These are phyloP conservation scores for Nycticebus coucang DNA, from an alignment of 2,113 vertebrate species.

Conservation along the genomic window DNA sequence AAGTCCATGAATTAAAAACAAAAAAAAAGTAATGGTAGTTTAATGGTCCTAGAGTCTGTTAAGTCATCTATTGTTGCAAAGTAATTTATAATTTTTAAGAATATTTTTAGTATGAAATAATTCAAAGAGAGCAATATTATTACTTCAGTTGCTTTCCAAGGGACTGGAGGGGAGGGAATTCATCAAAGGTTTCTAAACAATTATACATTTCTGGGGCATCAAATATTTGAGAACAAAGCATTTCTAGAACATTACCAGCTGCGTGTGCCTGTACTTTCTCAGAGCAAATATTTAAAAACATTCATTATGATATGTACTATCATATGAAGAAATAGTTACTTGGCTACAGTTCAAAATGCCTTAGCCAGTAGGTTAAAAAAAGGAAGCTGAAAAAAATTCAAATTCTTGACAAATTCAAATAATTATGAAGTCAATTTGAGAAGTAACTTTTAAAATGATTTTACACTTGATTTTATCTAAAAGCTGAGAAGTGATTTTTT, in stretches of 20 bases:
- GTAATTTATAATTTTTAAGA: slow-evolving; percentile 41
- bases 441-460: not conserved
- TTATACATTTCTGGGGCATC: not conserved
- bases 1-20: slow-evolving; percentile 58
- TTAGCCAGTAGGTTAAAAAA: not conserved
- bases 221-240: slow-evolving; percentile 11
- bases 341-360: not conserved
- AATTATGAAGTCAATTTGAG: not conserved
- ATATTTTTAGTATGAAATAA: slow-evolving; percentile 47
- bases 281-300: not conserved
- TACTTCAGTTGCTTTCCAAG: slow-evolving; percentile 34
- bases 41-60: slow-evolving; percentile 49
- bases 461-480: no score
- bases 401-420: not conserved
- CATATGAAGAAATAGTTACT: not conserved
- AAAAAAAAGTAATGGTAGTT: slow-evolving; percentile 37
- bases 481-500: no score
- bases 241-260: not conserved
- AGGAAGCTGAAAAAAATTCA: not conserved
- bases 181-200: not conserved
- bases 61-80: slow-evolving; percentile 36
- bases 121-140: not conserved
- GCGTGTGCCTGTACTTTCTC: not conserved
- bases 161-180: not conserved
- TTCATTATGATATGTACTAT: not conserved